Conservation (phyloP, 2,113 vertebrate genomes). For the Tautogolabrus adspersus region DNA sequence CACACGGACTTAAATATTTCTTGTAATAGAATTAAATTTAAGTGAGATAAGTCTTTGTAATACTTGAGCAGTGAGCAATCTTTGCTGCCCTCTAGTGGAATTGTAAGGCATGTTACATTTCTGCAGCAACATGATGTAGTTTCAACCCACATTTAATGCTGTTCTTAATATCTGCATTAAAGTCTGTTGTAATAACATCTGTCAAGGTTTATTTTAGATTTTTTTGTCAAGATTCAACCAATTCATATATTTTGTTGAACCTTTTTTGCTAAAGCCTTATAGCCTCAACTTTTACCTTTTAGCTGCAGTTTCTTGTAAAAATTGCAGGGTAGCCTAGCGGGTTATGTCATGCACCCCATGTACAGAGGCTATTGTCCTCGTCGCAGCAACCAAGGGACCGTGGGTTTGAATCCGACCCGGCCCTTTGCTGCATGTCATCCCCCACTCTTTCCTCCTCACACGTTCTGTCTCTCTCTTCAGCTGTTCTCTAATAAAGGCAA, state of each 20-base stretch:
- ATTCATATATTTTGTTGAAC: no score
- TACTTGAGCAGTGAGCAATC: not conserved
- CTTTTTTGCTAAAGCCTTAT: no score
- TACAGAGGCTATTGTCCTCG: no score
- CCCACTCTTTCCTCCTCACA: no score
- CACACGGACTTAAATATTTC: not conserved
- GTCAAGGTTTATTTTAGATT: not conserved
- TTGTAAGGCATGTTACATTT: not conserved
- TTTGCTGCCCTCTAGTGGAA: constrained; percentile 14
- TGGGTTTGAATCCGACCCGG: no score
- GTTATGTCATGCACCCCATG: no score
- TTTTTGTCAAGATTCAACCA: not conserved
- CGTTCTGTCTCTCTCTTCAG: no score
- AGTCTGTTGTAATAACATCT: not conserved
- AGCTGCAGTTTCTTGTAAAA: not conserved
- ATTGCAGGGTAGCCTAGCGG: no score
- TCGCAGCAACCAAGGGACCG: no score
- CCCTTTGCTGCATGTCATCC: no score
- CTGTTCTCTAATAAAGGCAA: no score
- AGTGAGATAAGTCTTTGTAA: not conserved
- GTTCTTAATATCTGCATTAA: constrained; percentile 1
- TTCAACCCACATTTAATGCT: not conserved
- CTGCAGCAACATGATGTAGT: not conserved
- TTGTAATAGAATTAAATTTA: not conserved
- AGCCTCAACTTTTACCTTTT: no score